Percentiles rank a stretch among this genome's conserved stretches.
phyloP scores from a whole-genome alignment of 2,888 invertebrate species.

The Charanyca ferruginea region DNA sequence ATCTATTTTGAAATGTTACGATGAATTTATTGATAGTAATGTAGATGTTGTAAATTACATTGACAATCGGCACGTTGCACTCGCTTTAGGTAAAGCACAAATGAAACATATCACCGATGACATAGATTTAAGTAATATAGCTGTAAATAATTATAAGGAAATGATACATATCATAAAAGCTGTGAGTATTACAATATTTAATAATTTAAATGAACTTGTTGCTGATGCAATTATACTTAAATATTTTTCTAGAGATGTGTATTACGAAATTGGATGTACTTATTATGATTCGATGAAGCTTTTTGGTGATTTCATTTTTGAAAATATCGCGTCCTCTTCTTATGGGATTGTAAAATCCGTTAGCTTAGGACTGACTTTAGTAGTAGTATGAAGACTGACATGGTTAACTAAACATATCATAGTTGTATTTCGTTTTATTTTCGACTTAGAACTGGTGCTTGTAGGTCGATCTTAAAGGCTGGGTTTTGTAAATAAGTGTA shows the following conservation, averaged over 20 bases:
- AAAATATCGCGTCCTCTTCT: conserved; percentile 90
- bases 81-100: conserved; percentile 87
- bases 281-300: conserved; percentile 84
- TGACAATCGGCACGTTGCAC: conserved; percentile 83
- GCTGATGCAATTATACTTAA: conserved; percentile 89
- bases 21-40: conserved; percentile 83
- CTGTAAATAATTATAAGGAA: conserved; percentile 85
- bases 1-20: conserved; percentile 85
- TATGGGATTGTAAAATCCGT: conserved; percentile 89
- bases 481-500: conserved; percentile 90
- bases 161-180: conserved; percentile 90
- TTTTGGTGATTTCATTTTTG: conserved; percentile 87
- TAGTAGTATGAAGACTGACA: conserved; percentile 90
- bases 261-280: conserved; percentile 87
- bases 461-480: conserved; percentile 91
- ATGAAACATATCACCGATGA: conserved; percentile 77
- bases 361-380: conserved; percentile 90
- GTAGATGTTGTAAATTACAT: conserved; percentile 81
- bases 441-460: conserved; percentile 91
- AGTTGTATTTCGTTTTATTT: conserved; percentile 88
- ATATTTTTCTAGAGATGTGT: conserved; percentile 91
- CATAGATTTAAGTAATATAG: conserved; percentile 80
- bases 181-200: conserved; percentile 91
- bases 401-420: conserved; percentile 89
- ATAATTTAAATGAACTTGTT: conserved; percentile 88